Evolutionary conservation across 2,113 vertebrate species (phyloP), one percentile per base, ranked within the genome.

Genomic region (Odocoileus virginianus): DNA sequence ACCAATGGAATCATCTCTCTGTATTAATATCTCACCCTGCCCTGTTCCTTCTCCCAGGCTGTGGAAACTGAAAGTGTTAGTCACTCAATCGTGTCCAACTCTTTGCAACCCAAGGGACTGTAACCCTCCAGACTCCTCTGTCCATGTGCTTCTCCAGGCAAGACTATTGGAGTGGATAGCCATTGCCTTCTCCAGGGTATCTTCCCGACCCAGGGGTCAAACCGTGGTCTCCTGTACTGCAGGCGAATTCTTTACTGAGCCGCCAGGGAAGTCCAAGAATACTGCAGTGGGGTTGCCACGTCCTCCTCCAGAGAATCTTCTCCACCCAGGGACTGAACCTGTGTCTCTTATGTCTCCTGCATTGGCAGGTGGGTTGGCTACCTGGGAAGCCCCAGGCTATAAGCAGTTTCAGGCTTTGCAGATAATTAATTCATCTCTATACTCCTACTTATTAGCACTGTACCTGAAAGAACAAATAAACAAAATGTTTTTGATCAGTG

Each of bases 1-100:
- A 9, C 54, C 47, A 3, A 1, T 0, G 10, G 5, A 4, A 28
- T 13, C 14, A 14, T 7, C 74, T n/a, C 54, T 6, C 0, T 7
- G 10, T n/a, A 13, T 3, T 25, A 2, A 15, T 7, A 13, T 9
- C 36, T 50, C 6, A 0, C 14, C 13, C 28, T n/a, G 9, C 6
- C 47, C 16, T 64, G 25, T 6, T 6, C 8, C 19, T 15, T 15
- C 6, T 12, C 60, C 7, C 6, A 6, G 55, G 28, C 45, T 8
- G 27, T 40, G 67, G 67, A 23, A 71, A 71, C 67, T 71, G 67
- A 71, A 71, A 71, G n/a, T 40, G 67, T 40, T 71, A 67, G 67
- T 40, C n/a, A 40, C n/a, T 71, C 67, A 71, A 23, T 40, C 10
- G 40, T 40, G 67, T 71, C 67, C n/a, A 71, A 6, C n/a, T 40